Evolutionary conservation across 2,888 invertebrate genomes (phyloP).

Genomic region (Ophion obscuratus): DNA sequence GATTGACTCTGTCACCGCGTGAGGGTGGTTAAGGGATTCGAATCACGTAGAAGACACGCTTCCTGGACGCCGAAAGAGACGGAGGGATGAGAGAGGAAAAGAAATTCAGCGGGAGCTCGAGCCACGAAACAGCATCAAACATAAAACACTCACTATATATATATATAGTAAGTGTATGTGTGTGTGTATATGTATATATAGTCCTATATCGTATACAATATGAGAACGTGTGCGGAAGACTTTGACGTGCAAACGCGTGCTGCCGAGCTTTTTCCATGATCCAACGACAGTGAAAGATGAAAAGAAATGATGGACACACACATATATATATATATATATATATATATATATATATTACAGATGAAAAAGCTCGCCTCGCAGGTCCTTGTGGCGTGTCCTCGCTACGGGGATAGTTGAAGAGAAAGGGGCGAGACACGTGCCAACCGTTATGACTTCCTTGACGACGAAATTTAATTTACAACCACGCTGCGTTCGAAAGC

Average conservation of each 20-base stretch:
- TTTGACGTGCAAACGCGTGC: slow-evolving; percentile 46
- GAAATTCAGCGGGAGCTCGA: slow-evolving; percentile 46
- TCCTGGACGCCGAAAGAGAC: slow-evolving; percentile 71
- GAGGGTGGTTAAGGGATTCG: slow-evolving; percentile 73
- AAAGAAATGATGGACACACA: slow-evolving; percentile 48
- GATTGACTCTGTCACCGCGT: slow-evolving; percentile 64
- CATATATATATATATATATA: slow-evolving; percentile 7
- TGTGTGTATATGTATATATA: slow-evolving; percentile 2
- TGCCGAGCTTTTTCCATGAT: slow-evolving; percentile 62
- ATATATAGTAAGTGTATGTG: slow-evolving; percentile 11
- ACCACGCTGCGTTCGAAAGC: slow-evolving; percentile 63
- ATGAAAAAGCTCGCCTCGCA: slow-evolving; percentile 40
- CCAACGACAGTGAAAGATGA: slow-evolving; percentile 58
- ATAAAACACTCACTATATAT: slow-evolving; percentile 19
- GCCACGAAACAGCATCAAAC: slow-evolving; percentile 44
- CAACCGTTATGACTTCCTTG: slow-evolving; percentile 77
- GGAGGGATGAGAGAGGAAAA: slow-evolving; percentile 4
- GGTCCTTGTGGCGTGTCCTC: slow-evolving; percentile 44
- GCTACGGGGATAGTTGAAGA: background rate
- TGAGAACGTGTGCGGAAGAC: slow-evolving; percentile 50
- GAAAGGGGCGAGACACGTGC: slow-evolving; percentile 73
- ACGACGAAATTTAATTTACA: slow-evolving; percentile 77
- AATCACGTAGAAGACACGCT: slow-evolving; percentile 79
- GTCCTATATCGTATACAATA: slow-evolving; percentile 31
- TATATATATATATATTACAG: background rate